Conservation (phyloP, 2,888 invertebrate genomes). For the Nomada ferruginata region DNA sequence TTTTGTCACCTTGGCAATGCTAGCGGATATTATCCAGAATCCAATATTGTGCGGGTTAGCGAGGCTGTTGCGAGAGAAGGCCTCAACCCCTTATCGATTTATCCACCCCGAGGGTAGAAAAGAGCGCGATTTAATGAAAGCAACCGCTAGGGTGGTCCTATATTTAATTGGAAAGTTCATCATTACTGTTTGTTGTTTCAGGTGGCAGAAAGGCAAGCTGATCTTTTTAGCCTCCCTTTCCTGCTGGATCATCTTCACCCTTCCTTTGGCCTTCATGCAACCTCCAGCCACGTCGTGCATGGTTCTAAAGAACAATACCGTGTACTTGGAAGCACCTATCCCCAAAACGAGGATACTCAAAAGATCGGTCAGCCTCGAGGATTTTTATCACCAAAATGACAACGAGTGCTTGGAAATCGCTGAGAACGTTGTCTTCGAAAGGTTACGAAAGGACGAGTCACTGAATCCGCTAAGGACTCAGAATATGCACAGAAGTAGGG, state of each 20-base stretch:
- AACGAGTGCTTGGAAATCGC: constrained; percentile 78
- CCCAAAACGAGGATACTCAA: constrained; percentile 84
- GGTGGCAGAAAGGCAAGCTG: constrained; percentile 94
- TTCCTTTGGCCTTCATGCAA: constrained; percentile 97
- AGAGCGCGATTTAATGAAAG: not conserved
- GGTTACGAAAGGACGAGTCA: constrained; percentile 76
- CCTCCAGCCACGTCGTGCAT: constrained; percentile 97
- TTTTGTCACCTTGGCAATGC: not conserved
- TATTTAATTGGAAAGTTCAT: not conserved
- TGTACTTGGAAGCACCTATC: constrained; percentile 87
- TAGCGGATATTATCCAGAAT: constrained; percentile 14
- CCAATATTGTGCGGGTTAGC: constrained; percentile 21
- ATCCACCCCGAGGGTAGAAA: not conserved
- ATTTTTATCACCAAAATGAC: constrained; percentile 68
- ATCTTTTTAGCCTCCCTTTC: constrained; percentile 95
- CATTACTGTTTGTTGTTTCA: constrained; percentile 69
- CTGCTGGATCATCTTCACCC: constrained; percentile 98
- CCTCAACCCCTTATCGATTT: constrained; percentile 18
- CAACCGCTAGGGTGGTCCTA: not conserved
- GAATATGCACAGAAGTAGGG: constrained; percentile 3
- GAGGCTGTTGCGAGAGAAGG: constrained; percentile 8
- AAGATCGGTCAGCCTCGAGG: constrained; percentile 83
- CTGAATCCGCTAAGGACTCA: constrained; percentile 11
- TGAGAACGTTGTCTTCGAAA: constrained; percentile 80
- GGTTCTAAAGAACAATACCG: constrained; percentile 87